phyloP scores from a whole-genome alignment of 2,888 invertebrate species.

The Diplolepis rosae region DNA sequence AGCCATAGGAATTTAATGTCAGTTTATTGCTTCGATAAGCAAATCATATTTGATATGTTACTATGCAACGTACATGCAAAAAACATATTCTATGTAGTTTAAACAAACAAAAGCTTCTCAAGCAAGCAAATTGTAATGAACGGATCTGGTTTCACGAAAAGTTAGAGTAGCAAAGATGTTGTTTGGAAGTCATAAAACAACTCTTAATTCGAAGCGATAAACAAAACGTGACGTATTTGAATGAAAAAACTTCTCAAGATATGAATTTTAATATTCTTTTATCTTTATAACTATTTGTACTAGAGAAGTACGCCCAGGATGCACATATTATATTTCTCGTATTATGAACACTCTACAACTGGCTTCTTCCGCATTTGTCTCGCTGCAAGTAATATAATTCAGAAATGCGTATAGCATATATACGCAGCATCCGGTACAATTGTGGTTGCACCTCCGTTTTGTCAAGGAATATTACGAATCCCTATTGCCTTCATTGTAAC shows the following conservation, averaged over 20 bases:
- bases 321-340: neutral
- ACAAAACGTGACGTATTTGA: neutral
- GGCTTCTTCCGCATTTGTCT: slow-evolving; percentile 8
- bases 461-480: slow-evolving; percentile 2
- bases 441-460: slow-evolving; percentile 1
- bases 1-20: slow-evolving; percentile 1
- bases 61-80: too few species aligned
- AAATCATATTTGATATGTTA: neutral
- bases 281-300: neutral
- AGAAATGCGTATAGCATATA: neutral
- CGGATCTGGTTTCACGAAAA: too few species aligned
- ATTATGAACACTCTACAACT: neutral
- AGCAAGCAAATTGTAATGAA: too few species aligned
- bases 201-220: too few species aligned
- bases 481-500: too few species aligned
- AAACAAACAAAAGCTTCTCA: too few species aligned
- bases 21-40: neutral
- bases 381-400: slow-evolving; percentile 13
- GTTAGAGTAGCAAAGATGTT: too few species aligned
- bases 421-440: slow-evolving; percentile 8
- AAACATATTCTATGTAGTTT: too few species aligned
- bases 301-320: neutral
- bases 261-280: neutral
- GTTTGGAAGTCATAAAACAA: too few species aligned
- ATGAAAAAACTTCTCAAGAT: neutral